A percentile compares a stretch with the other conserved stretches of the same genome.
Conservation (phyloP, 2,113 vertebrate genomes). For the Chlamydotis undulata region DNA sequence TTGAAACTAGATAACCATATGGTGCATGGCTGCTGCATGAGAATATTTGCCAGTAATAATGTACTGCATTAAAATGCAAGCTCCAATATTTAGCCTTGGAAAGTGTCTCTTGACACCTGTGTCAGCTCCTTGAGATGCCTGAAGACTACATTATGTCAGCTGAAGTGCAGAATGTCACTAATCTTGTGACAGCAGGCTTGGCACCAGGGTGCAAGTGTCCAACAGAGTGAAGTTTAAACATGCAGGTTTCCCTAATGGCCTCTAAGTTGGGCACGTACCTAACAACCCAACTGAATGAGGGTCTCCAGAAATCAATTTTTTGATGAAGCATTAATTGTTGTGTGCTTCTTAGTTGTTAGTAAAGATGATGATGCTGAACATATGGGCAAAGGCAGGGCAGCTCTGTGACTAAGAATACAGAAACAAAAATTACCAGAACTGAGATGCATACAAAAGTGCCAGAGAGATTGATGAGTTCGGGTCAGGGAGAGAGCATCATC, state of each 20-base stretch:
- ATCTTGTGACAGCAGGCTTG: neutral
- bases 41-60: constrained; percentile 55
- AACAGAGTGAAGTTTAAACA: neutral
- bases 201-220: neutral
- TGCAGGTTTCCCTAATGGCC: neutral
- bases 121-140: constrained; percentile 55
- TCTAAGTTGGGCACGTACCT: neutral
- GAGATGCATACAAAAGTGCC: neutral
- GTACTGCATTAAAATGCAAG: constrained; percentile 54
- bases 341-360: neutral
- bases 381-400: neutral
- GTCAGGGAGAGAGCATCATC: neutral
- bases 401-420: neutral
- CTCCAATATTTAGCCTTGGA: constrained; percentile 55
- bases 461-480: neutral
- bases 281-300: neutral
- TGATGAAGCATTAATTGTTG: constrained; percentile 7
- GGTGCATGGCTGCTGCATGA: constrained; percentile 49
- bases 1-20: constrained; percentile 67
- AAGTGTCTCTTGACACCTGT: constrained; percentile 46
- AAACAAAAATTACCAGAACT: neutral
- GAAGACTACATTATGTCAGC: neutral
- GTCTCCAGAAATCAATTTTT: neutral
- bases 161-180: constrained; percentile 19
- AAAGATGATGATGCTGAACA: neutral